Conservation (phyloP, 2,888 invertebrate species). For the Synergus laeviventris region DNA sequence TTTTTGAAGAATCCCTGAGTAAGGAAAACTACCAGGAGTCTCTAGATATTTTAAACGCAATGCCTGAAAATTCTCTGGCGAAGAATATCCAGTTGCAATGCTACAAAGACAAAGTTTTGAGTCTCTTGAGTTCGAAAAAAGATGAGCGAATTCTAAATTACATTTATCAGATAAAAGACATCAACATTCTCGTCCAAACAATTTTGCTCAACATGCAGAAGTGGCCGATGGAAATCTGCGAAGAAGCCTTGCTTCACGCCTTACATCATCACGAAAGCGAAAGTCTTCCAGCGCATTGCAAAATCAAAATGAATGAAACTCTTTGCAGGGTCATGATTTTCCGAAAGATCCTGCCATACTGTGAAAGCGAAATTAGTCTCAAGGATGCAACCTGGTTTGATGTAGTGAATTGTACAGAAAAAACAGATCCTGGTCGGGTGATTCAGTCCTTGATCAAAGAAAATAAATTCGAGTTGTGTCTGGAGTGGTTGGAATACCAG, state of each 20-base stretch:
- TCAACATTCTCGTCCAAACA: conserved; percentile 64
- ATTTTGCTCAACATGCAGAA: conserved; percentile 65
- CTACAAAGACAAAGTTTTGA: conserved; percentile 80
- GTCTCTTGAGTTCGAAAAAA: conserved; percentile 77
- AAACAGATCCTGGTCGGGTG: conserved; percentile 78
- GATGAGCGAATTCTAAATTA: conserved; percentile 57
- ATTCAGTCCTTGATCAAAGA: conserved; percentile 79
- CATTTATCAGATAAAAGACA: conserved; percentile 67
- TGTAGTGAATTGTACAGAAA: conserved; percentile 65
- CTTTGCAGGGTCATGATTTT: conserved; percentile 67
- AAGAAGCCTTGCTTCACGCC: conserved; percentile 63
- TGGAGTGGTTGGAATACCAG: conserved; percentile 84
- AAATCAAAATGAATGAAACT: conserved; percentile 64
- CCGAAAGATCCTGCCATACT: conserved; percentile 69
- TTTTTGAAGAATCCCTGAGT: conserved; percentile 77
- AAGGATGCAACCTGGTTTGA: conserved; percentile 65
- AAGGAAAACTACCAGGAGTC: conserved; percentile 75
- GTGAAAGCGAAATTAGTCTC: conserved; percentile 50
- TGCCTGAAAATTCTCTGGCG: conserved; percentile 79
- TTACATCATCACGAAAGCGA: conserved; percentile 62
- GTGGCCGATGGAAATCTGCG: conserved; percentile 68
- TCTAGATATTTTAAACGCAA: conserved; percentile 77
- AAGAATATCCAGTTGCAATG: conserved; percentile 78
- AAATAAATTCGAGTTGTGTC: conserved; percentile 81
- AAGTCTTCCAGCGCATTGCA: conserved; percentile 64